Evolutionary conservation across 1,140 invertebrate species (phyloP).

Genomic region (Zaprionus nigranus): DNA sequence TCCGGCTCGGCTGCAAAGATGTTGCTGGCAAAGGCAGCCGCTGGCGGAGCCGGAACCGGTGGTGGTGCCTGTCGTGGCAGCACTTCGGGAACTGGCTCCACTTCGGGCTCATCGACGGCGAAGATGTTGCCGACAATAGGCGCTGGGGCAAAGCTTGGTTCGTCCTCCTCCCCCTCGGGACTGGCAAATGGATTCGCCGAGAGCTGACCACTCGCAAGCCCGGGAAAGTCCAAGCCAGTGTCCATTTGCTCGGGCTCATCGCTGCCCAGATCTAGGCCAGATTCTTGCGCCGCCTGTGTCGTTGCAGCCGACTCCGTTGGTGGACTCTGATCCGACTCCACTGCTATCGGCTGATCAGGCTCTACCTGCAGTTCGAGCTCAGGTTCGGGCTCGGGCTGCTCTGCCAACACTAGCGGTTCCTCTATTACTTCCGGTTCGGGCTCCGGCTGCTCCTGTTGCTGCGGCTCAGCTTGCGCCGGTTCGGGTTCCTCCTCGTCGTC

Average conservation of each 20-base stretch:
- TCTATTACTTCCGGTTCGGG: constrained; percentile 7
- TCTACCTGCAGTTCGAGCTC: constrained; percentile 21
- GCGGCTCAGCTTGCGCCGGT: constrained; percentile 14
- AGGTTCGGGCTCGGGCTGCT: constrained; percentile 11
- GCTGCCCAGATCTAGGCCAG: constrained; percentile 29
- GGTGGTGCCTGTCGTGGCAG: constrained; percentile 13
- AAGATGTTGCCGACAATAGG: constrained; percentile 79
- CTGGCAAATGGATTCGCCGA: constrained; percentile 85
- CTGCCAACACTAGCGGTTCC: constrained; percentile 10
- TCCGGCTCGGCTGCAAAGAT: constrained; percentile 85
- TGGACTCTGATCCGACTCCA: constrained; percentile 67
- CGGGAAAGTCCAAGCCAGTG: constrained; percentile 77
- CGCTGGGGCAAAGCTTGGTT: constrained; percentile 57
- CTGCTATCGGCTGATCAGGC: background rate
- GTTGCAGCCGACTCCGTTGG: constrained; percentile 64
- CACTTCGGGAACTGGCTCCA: constrained; percentile 23
- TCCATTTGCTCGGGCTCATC: constrained; percentile 79
- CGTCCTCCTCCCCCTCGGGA: constrained; percentile 83
- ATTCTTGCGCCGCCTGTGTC: constrained; percentile 40
- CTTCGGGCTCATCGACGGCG: constrained; percentile 63
- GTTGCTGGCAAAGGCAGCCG: constrained; percentile 63
- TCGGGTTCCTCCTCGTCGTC: constrained; percentile 81
- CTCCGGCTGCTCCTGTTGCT: background rate
- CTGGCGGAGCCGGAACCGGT: constrained; percentile 22
- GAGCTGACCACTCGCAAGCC: constrained; percentile 67